Conservation (phyloP, 2,888 invertebrate genomes). For the Thalpophila matura region DNA sequence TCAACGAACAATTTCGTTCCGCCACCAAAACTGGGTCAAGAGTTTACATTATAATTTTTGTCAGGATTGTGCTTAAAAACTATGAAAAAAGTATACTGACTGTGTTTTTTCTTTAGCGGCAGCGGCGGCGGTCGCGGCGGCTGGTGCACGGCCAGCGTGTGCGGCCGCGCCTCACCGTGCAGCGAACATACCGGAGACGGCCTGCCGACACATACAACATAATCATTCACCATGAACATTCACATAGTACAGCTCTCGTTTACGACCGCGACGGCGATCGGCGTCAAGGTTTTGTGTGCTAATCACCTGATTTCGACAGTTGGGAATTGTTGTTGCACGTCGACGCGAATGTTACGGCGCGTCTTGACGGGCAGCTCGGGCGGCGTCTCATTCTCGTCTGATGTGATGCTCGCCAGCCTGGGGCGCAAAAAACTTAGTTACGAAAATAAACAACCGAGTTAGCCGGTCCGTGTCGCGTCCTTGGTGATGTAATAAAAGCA, state of each 20-base stretch:
- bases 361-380: slow-evolving; percentile 92
- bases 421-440: slow-evolving; percentile 50
- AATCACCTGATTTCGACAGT: slow-evolving; percentile 84
- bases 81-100: slow-evolving; percentile 92
- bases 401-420: slow-evolving; percentile 85
- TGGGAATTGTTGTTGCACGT: slow-evolving; percentile 86
- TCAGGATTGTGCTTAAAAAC: slow-evolving; percentile 5
- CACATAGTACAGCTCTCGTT: not conserved
- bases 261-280: slow-evolving; percentile 10
- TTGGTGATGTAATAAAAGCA: slow-evolving; percentile 41
- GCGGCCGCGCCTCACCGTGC: slow-evolving; percentile 86
- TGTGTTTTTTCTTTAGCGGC: slow-evolving; percentile 98
- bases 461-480: slow-evolving; percentile 36
- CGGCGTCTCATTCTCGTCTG: slow-evolving; percentile 88
- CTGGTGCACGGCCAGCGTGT: slow-evolving; percentile 87
- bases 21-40: slow-evolving; percentile 55
- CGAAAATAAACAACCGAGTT: slow-evolving; percentile 53
- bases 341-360: slow-evolving; percentile 85
- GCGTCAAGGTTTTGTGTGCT: slow-evolving; percentile 38
- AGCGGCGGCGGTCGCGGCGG: slow-evolving; percentile 96
- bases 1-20: slow-evolving; percentile 41
- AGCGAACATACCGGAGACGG: slow-evolving; percentile 79
- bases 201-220: slow-evolving; percentile 60
- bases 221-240: slow-evolving; percentile 11
- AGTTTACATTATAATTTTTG: slow-evolving; percentile 34